Conservation (phyloP, 1,140 invertebrate genomes). For the Drosophila rufa region DNA sequence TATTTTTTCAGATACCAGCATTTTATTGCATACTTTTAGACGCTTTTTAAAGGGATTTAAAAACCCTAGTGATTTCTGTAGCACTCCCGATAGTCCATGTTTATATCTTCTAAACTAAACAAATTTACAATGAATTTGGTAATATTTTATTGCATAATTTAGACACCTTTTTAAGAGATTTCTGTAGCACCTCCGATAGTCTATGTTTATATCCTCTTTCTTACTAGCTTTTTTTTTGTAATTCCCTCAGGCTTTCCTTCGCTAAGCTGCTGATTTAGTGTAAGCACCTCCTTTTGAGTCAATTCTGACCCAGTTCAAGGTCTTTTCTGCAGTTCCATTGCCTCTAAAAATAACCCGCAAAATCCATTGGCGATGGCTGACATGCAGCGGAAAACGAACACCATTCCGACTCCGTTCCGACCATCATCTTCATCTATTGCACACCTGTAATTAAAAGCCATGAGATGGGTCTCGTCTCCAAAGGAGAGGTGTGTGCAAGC, state of each 20-base stretch:
- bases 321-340: conserved; percentile 12
- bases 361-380: conserved; percentile 15
- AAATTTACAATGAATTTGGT: too few relatives aligned
- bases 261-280: neutral
- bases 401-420: conserved; percentile 29
- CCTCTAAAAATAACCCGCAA: conserved; percentile 39
- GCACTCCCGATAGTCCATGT: too few relatives aligned
- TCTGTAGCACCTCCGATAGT: too few relatives aligned
- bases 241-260: neutral
- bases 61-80: too few relatives aligned
- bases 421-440: conserved; percentile 35
- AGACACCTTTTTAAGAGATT: too few relatives aligned
- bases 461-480: conserved; percentile 34
- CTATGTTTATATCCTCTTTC: too few relatives aligned
- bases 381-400: conserved; percentile 9
- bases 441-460: conserved; percentile 60
- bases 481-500: conserved; percentile 17
- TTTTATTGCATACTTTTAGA: too few relatives aligned
- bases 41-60: too few relatives aligned
- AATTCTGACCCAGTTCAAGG: conserved; percentile 2
- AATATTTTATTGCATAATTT: too few relatives aligned
- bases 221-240: neutral
- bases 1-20: too few relatives aligned
- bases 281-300: neutral
- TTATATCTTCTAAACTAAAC: too few relatives aligned